A percentile compares a stretch with the other conserved stretches of the same genome.
phyloP scores from a whole-genome alignment of 2,888 invertebrate genomes.

The Macrosiphum euphorbiae region DNA sequence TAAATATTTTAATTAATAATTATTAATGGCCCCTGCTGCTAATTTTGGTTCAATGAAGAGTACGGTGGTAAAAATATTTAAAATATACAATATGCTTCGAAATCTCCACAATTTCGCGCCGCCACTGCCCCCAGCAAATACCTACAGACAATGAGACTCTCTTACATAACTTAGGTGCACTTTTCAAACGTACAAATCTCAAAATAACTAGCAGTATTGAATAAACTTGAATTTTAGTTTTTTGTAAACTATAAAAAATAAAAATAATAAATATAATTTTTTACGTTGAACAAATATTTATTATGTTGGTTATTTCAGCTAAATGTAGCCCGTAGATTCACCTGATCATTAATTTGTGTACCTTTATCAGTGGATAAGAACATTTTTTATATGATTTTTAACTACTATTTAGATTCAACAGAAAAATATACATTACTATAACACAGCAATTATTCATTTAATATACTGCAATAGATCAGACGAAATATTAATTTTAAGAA shows the following conservation, averaged over 20 bases:
- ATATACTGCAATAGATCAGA: not conserved
- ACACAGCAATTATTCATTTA: not conserved
- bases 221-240: not conserved
- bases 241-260: not conserved
- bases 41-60: no score
- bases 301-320: not conserved
- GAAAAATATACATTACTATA: not conserved
- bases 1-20: no score
- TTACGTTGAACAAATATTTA: not conserved
- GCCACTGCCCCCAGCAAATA: not conserved
- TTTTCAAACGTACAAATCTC: not conserved
- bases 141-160: not conserved
- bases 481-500: not conserved
- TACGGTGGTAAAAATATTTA: no score
- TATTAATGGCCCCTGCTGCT: no score
- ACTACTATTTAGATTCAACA: not conserved
- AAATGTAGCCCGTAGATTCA: no score
- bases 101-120: no score
- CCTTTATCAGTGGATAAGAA: not conserved
- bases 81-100: no score
- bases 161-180: not conserved
- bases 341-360: not conserved
- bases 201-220: not conserved
- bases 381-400: not conserved
- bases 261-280: not conserved